Conservation (phyloP, 64 coral and sea anemone genomes). For the Stichodactyla mertensii region DNA sequence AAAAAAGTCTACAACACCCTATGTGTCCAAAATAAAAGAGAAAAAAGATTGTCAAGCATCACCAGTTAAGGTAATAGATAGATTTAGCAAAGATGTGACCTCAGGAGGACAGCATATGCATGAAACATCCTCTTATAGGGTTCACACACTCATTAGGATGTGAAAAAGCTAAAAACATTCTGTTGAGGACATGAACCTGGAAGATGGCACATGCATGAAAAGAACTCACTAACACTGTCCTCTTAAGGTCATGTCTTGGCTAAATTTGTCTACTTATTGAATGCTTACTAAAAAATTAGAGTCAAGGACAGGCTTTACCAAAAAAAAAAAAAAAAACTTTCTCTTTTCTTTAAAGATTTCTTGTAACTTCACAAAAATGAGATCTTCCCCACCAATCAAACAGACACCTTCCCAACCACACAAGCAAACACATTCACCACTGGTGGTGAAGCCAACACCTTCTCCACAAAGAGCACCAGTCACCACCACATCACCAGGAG, state of each 20-base stretch:
- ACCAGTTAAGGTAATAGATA: background rate
- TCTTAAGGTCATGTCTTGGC: too few relatives aligned
- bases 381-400: background rate
- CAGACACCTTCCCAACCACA: background rate
- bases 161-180: too few relatives aligned
- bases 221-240: too few relatives aligned
- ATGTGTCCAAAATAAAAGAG: background rate
- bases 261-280: too few relatives aligned
- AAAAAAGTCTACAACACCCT: background rate
- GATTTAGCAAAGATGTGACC: background rate
- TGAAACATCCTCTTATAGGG: too few relatives aligned
- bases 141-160: too few relatives aligned
- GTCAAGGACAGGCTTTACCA: too few relatives aligned
- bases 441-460: background rate
- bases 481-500: background rate
- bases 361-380: background rate
- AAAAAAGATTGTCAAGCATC: background rate
- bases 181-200: too few relatives aligned
- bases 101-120: too few relatives aligned
- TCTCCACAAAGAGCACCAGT: background rate
- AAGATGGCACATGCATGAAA: too few relatives aligned
- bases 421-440: background rate
- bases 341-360: background rate
- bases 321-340: background rate
- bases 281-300: too few relatives aligned